These are phyloP conservation scores for Platygyra sinensis DNA, from an alignment of 64 coral and sea anemone species.

Conservation along the genomic window DNA sequence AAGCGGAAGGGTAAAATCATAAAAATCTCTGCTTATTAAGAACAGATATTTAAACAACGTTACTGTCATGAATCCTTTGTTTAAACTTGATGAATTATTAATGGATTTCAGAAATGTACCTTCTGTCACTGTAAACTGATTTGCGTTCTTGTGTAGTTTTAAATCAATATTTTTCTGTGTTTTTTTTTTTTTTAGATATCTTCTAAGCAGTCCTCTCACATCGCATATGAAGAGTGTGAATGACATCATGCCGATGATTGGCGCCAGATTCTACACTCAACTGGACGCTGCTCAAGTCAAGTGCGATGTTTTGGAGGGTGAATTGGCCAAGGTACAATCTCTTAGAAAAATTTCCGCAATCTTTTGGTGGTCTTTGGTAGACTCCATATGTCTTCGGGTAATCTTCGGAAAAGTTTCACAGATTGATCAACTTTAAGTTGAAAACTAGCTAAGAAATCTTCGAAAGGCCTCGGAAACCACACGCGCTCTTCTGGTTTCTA, in stretches of 20 bases:
- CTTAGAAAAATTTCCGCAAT: neutral
- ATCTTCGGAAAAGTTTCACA: neutral
- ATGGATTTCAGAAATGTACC: too few species aligned
- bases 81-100: too few species aligned
- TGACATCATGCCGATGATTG: conserved; percentile 99
- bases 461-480: too few species aligned
- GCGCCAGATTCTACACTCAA: conserved; percentile 97
- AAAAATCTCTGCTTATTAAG: too few species aligned
- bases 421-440: neutral
- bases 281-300: conserved; percentile 90
- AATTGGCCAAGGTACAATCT: conserved; percentile 79
- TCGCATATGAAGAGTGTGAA: conserved; percentile 95
- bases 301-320: conserved; percentile 94
- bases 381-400: neutral
- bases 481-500: too few species aligned
- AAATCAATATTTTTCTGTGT: neutral
- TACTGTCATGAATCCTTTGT: too few species aligned
- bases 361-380: neutral
- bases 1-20: too few species aligned
- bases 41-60: too few species aligned
- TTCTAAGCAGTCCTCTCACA: conserved; percentile 73
- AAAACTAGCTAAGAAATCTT: too few species aligned
- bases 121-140: too few species aligned
- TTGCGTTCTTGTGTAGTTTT: neutral
- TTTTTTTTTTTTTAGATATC: conserved; percentile 64